phyloP scores from a whole-genome alignment of 2,888 invertebrate genomes.

The Pocota personata region DNA sequence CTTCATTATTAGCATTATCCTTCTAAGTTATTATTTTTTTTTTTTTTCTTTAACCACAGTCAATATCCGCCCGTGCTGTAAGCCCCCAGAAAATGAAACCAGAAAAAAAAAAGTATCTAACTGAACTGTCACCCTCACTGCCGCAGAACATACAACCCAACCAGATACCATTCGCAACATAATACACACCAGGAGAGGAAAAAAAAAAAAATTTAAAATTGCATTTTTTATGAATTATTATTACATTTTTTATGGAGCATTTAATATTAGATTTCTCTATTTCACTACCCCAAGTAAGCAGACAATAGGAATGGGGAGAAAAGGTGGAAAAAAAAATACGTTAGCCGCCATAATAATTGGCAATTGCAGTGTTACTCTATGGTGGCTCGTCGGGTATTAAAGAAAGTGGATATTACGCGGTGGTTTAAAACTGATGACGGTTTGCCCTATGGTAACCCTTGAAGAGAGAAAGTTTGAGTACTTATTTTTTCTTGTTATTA shows the following conservation, averaged over 20 bases:
- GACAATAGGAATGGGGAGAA: constrained; percentile 33
- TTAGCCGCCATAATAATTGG: constrained; percentile 67
- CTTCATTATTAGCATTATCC: constrained; percentile 42
- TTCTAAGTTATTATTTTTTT: constrained; percentile 6
- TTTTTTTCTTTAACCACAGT: constrained; percentile 16
- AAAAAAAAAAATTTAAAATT: constrained; percentile 72
- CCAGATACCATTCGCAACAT: constrained; percentile 25
- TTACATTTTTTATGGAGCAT: constrained; percentile 76
- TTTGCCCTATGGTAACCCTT: constrained; percentile 11
- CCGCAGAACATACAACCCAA: neutral
- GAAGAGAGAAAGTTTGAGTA: constrained; percentile 7
- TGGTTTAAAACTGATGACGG: constrained; percentile 47
- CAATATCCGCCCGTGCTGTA: constrained; percentile 47
- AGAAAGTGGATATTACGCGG: constrained; percentile 55
- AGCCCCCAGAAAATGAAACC: constrained; percentile 27
- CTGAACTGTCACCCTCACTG: constrained; percentile 65
- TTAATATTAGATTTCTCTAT: constrained; percentile 84
- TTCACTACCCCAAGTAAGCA: constrained; percentile 70
- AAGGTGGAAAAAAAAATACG: constrained; percentile 40
- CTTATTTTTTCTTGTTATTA: constrained; percentile 30
- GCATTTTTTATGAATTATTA: constrained; percentile 77
- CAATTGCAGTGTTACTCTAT: constrained; percentile 65
- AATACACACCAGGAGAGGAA: constrained; percentile 13
- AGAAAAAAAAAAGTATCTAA: constrained; percentile 39
- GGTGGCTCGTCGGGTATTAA: constrained; percentile 48